Evolutionary conservation across 1,140 invertebrate species (phyloP), one percentile per base, ranked within the genome.

Genomic region (Lasaia peninsularis): DNA sequence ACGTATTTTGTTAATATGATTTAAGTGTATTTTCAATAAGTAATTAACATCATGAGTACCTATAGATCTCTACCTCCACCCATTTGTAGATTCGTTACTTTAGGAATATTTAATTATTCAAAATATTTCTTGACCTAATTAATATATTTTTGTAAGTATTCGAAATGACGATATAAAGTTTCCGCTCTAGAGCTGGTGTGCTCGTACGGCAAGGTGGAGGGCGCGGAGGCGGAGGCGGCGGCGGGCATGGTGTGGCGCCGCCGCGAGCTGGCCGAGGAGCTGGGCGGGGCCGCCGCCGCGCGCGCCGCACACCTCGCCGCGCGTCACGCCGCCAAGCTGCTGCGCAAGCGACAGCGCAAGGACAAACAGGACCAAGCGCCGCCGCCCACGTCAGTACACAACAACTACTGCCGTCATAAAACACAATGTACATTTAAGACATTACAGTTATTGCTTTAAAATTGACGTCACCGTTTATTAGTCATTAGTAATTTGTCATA

Each of bases 201-300:
- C 57, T 76, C 78, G 53, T 86, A 86, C 71, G 80, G 79, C 66
- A 65, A 71, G 65, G 72, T 80, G 56, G 78, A 82, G 57, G 79
- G 83, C 59, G 78, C 80, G 48, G 80, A 84, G 40, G 33, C 63
- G 65, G 83, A 86, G 73, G 61, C 65, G 63, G 67, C 71, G 57
- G 78, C 80, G 59, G 56, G 52, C 50, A 53, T 82, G 65, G 79
- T 80, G 73, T 70, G 70, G 70, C 75, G 80, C 52, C 76, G 83
- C 2, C 80, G 80, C 64, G 83, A 86, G 75, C 73, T 86, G 59
- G 80, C 80, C 32, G 83, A 86, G 75, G 83, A 86, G 79, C 67
- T 82, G 16, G 83, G 83, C 55, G 5, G n/a, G 11, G 78, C 73
- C 35, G 59, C 54, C 10, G 70, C 68, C 32, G 83, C 80, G 21